Evolutionary conservation across 1,140 invertebrate species (phyloP).

Genomic region (Penaeus chinensis): DNA sequence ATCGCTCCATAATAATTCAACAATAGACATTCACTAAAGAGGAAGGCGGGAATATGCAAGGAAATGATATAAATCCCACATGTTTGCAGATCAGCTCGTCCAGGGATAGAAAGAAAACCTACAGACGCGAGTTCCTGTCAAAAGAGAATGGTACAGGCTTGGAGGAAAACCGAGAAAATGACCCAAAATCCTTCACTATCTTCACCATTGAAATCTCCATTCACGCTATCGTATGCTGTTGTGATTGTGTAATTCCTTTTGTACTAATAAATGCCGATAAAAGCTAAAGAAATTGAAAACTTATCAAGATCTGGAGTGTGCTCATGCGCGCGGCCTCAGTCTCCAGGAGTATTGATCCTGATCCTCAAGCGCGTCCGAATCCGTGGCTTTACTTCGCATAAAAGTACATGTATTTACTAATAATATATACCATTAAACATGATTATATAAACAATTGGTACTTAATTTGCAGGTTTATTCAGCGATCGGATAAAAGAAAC

Average conservation of each 20-base stretch:
- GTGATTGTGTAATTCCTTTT: not conserved
- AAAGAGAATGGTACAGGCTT: constrained; percentile 47
- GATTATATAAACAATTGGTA: too few relatives aligned
- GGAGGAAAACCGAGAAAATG: constrained; percentile 27
- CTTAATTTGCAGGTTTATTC: too few relatives aligned
- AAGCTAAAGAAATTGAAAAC: constrained; percentile 41
- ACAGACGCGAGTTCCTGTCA: not conserved
- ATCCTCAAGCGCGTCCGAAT: constrained; percentile 23
- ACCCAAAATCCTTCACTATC: not conserved
- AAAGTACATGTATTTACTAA: too few relatives aligned
- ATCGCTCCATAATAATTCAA: too few relatives aligned
- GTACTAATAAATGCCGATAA: not conserved
- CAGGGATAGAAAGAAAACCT: constrained; percentile 42
- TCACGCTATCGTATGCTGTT: too few relatives aligned
- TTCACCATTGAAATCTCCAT: not conserved
- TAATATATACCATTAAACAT: too few relatives aligned
- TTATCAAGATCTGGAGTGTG: constrained; percentile 22
- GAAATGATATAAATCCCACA: too few relatives aligned
- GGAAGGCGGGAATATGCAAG: too few relatives aligned
- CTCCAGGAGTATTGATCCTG: constrained; percentile 33
- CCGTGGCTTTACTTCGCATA: not conserved
- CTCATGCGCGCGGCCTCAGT: constrained; percentile 37
- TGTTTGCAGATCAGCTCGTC: not conserved
- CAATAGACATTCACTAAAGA: too few relatives aligned
- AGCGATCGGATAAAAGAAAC: not conserved